Percentiles rank a stretch among this genome's conserved stretches.
Evolutionary conservation across 1,140 invertebrate species (phyloP).

Genomic region (Triops cancriformis): DNA sequence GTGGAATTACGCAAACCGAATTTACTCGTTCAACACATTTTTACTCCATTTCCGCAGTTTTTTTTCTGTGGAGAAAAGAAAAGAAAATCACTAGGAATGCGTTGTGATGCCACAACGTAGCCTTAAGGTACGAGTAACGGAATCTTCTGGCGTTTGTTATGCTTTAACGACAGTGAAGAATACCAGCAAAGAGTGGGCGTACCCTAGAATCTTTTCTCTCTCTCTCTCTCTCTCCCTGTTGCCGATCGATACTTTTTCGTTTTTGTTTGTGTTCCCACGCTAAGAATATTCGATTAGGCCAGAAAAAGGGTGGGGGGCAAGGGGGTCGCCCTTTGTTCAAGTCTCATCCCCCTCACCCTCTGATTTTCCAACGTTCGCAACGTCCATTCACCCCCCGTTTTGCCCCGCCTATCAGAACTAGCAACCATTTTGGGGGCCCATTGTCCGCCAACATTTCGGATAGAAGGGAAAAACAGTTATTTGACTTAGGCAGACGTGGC

Average conservation of each 20-base stretch:
- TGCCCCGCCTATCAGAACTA: neutral
- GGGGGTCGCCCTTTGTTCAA: neutral
- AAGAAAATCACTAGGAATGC: neutral
- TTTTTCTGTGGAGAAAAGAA: too few species aligned
- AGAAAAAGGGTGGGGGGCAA: too few species aligned
- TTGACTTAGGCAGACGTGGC: neutral
- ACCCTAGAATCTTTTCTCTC: too few species aligned
- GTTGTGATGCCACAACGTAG: neutral
- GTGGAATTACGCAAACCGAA: neutral
- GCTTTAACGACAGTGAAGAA: neutral
- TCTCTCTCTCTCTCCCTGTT: too few species aligned
- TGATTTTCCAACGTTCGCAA: neutral
- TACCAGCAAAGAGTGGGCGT: too few species aligned
- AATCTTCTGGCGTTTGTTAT: neutral
- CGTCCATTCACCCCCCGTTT: neutral
- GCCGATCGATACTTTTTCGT: neutral
- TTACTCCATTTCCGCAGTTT: too few species aligned
- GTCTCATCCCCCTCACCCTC: too few species aligned
- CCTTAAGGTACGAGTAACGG: neutral
- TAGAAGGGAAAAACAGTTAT: neutral
- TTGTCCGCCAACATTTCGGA: neutral
- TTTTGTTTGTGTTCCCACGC: neutral
- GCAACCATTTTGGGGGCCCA: neutral
- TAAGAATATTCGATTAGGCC: neutral
- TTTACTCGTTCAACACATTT: neutral